Base-by-base conservation (phyloP, 2,113 vertebrate genomes). In the Ictalurus furcatus region DNA sequence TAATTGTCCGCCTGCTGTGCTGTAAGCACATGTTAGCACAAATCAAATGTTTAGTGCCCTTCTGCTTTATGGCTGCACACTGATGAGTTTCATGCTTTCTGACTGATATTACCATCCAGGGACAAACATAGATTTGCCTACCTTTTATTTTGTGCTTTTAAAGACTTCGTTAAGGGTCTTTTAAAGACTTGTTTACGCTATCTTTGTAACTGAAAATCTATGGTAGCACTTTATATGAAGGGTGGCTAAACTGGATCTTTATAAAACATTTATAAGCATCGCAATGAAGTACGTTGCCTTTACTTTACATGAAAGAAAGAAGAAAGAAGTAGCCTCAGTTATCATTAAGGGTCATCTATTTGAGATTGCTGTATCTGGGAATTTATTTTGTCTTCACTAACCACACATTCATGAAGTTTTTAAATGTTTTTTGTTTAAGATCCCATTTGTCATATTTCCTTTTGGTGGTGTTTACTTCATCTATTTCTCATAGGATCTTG, bases 161-260 rank as follows among this genome's bases (percentile, higher is more conserved):
- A 81, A 73, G 54, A 56, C 59, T 80, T 28, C 34, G 82, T 82
- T 58, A 59, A 59, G 28, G n/a, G n/a, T n/a, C 16, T 56, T 54
- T 63, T 58, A 25, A 48, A 88, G 74, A 85, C 7, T 74, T 73
- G 59, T 48, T 44, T 61, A 11, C 21, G n/a, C 14, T 54, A 44
- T 90, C 69, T 86, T 74, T 90, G 40, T 86, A 34, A 67, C 83
- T 59, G 37, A 40, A 44, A 63, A 44, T 25, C 81, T 83, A 25
- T 37, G n/a, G 52, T 56, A 58, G 28, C 52, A 81, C 16, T 21
- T 82, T 59, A 34, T 83, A 61, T 6, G 40, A 37, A 59, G 56
- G 19, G 58, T 23, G 40, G 58, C 52, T 61, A 40, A 9, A 16
- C 30, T 63, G 30, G 30, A 83, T 21, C 4, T 59, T 40, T 83